Percentiles rank a stretch among this genome's conserved stretches.
phyloP scores from a whole-genome alignment of 2,888 invertebrate genomes.

The Patella ulyssiponensis region DNA sequence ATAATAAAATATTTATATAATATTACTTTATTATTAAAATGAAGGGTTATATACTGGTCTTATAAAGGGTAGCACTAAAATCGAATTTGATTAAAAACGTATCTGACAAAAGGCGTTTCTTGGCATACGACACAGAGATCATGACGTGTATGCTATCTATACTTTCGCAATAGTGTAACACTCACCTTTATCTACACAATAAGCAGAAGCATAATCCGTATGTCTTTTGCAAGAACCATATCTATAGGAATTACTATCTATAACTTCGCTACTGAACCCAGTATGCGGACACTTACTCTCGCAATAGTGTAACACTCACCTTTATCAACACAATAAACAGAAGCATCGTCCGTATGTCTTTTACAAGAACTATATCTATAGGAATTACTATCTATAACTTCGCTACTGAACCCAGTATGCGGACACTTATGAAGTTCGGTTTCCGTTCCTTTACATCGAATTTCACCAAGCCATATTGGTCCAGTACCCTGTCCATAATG shows the following conservation, averaged over 20 bases:
- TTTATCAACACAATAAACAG: conserved; percentile 57
- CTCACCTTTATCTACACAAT: conserved; percentile 60
- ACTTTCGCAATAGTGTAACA: not conserved
- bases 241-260: conserved; percentile 32
- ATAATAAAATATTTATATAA: no score
- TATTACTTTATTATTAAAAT: no score
- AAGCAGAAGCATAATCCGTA: conserved; percentile 56
- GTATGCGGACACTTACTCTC: conserved; percentile 57
- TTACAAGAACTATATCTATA: conserved; percentile 48
- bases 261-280: conserved; percentile 52
- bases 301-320: conserved; percentile 43
- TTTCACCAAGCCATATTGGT: conserved; percentile 65
- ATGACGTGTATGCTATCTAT: no score
- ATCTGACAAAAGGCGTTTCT: no score
- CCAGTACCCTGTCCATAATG: conserved; percentile 56
- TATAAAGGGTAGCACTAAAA: no score
- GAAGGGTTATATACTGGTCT: no score
- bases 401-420: conserved; percentile 56
- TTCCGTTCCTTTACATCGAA: conserved; percentile 59
- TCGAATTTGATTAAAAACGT: no score
- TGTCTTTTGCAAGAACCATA: conserved; percentile 54
- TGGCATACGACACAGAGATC: no score
- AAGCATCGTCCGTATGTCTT: conserved; percentile 57
- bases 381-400: conserved; percentile 34
- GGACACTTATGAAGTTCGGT: conserved; percentile 54